A percentile compares a stretch with the other conserved stretches of the same genome.
phyloP scores from a whole-genome alignment of 2,113 vertebrate genomes.

The Ictalurus punctatus region DNA sequence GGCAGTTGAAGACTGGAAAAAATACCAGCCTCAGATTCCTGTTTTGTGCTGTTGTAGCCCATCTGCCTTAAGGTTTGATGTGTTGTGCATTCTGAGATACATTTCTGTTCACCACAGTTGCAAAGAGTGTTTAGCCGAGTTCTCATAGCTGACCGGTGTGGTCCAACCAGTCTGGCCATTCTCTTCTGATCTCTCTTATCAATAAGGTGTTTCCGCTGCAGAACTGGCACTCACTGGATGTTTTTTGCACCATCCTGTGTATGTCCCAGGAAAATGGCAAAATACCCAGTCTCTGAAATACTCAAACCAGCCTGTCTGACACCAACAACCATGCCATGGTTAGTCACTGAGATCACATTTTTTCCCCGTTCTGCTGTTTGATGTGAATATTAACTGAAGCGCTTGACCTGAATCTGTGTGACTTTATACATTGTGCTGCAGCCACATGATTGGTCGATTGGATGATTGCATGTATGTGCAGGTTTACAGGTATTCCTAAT shows the following conservation, averaged over 20 bases:
- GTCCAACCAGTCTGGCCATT: neutral
- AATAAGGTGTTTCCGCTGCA: neutral
- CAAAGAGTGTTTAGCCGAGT: neutral
- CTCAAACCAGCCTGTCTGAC: neutral
- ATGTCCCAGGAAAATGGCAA: neutral
- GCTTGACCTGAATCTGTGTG: neutral
- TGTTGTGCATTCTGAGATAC: neutral
- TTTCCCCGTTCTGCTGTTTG: neutral
- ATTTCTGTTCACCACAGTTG: neutral
- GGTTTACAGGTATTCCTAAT: neutral
- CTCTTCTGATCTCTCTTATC: neutral
- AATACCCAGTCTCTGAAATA: neutral
- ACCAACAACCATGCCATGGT: neutral
- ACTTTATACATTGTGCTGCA: neutral
- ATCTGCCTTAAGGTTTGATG: neutral
- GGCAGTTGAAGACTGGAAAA: neutral
- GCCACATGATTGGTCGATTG: neutral
- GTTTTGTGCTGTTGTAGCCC: neutral
- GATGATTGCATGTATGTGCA: neutral
- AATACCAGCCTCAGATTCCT: neutral
- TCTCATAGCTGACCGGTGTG: neutral
- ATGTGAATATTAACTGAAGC: no score
- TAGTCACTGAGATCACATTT: neutral
- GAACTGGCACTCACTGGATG: neutral
- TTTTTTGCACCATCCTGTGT: neutral